These are phyloP conservation scores for Colletes gigas DNA, from an alignment of 1,140 invertebrate genomes.

Conservation along the genomic window DNA sequence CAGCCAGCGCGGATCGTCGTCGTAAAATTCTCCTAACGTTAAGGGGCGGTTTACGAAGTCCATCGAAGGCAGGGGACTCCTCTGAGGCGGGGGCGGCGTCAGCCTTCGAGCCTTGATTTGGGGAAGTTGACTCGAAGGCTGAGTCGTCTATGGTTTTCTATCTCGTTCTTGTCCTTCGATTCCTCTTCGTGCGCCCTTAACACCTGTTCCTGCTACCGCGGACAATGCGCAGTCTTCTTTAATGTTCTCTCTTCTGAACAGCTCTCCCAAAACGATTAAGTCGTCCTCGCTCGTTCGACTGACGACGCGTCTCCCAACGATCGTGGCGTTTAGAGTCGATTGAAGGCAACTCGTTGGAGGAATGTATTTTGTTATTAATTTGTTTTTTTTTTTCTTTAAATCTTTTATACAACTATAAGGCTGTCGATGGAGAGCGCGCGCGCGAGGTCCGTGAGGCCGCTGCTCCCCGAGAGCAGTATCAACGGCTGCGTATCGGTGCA, in stretches of 20 bases:
- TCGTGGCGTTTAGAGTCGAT: conserved; percentile 59
- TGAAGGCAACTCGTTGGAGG: conserved; percentile 80
- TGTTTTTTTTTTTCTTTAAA: neutral
- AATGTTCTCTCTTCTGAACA: neutral
- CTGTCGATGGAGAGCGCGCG: conserved; percentile 69
- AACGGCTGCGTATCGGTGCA: conserved; percentile 33
- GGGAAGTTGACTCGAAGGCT: conserved; percentile 48
- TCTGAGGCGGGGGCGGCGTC: neutral
- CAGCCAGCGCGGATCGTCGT: conserved; percentile 29
- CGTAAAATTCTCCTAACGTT: neutral
- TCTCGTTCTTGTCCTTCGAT: conserved; percentile 13
- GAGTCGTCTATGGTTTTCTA: neutral
- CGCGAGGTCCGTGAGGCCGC: conserved; percentile 54
- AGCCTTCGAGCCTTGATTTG: conserved; percentile 36
- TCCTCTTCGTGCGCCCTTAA: conserved; percentile 15
- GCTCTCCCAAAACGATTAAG: neutral
- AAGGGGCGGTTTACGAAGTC: conserved; percentile 27
- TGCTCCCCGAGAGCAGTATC: conserved; percentile 47
- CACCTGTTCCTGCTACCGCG: neutral
- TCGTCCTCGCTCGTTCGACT: conserved; percentile 34
- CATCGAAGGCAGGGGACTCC: conserved; percentile 13
- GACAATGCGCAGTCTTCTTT: neutral
- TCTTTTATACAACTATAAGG: conserved; percentile 77
- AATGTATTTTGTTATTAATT: conserved; percentile 63
- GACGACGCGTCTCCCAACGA: conserved; percentile 54